Evolutionary conservation across 2,113 vertebrate genomes (phyloP).

Genomic region (Anser brachyrhynchus): DNA sequence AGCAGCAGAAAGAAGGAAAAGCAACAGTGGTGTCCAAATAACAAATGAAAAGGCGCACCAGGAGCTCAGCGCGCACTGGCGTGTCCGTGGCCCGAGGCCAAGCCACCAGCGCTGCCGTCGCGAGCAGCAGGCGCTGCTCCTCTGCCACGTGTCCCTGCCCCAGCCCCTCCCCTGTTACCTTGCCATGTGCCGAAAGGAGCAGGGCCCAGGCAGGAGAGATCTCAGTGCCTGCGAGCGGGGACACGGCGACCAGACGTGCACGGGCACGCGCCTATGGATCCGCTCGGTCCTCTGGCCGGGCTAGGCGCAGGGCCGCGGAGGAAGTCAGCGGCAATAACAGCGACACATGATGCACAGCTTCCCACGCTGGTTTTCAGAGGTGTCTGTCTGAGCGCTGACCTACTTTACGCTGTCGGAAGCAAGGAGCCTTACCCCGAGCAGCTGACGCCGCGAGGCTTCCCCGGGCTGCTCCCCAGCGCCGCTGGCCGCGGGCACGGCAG

Average conservation of each 20-base stretch:
- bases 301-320: fast-evolving
- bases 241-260: background rate
- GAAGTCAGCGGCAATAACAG: fast-evolving
- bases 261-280: fast-evolving
- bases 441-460: background rate
- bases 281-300: background rate
- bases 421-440: background rate
- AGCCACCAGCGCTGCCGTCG: background rate
- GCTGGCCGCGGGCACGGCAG: background rate
- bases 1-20: background rate
- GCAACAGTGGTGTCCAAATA: background rate
- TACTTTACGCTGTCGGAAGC: background rate
- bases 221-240: background rate
- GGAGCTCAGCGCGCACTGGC: background rate
- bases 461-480: background rate
- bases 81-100: background rate
- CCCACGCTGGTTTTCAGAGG: background rate
- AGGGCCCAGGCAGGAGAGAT: background rate
- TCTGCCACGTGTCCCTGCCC: background rate
- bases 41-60: background rate
- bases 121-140: background rate
- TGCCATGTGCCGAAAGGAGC: background rate
- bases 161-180: background rate
- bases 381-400: background rate
- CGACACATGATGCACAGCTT: background rate